phyloP scores from a whole-genome alignment of 1,140 invertebrate genomes.

The Papilio dardanus region DNA sequence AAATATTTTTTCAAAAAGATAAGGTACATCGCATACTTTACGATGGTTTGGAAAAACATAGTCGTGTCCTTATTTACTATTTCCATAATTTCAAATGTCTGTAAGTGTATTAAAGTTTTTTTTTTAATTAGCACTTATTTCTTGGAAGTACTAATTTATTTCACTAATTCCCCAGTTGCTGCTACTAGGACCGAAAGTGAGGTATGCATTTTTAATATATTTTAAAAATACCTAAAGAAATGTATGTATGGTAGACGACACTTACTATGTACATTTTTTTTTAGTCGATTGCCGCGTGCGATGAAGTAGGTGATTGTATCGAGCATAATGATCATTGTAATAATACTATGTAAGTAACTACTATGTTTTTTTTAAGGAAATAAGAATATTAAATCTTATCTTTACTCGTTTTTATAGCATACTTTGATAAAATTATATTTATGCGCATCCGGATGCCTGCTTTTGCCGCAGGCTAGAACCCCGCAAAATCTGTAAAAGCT shows the following conservation, averaged over 20 bases:
- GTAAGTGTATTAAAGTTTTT: neutral
- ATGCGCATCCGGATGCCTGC: too few species aligned
- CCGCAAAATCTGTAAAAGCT: too few species aligned
- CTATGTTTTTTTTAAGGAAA: neutral
- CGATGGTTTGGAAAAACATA: neutral
- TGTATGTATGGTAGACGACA: neutral
- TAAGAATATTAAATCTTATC: neutral
- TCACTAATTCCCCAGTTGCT: neutral
- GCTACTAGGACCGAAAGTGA: neutral
- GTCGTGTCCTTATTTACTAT: neutral
- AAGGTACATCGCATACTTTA: neutral
- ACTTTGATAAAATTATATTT: too few species aligned
- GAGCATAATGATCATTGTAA: slow-evolving; percentile 40
- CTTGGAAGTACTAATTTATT: neutral
- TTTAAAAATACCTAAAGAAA: neutral
- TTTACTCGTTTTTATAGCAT: too few species aligned
- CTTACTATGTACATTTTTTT: neutral
- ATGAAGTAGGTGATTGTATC: slow-evolving; percentile 56
- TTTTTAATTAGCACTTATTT: neutral
- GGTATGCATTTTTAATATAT: neutral
- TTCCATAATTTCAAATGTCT: neutral
- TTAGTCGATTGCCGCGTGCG: slow-evolving; percentile 46
- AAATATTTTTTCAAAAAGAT: neutral
- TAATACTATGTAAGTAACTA: slow-evolving; percentile 36
- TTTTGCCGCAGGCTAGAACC: too few species aligned